phyloP scores from a whole-genome alignment of 1,140 invertebrate genomes.

The Aleiodes sp. region DNA sequence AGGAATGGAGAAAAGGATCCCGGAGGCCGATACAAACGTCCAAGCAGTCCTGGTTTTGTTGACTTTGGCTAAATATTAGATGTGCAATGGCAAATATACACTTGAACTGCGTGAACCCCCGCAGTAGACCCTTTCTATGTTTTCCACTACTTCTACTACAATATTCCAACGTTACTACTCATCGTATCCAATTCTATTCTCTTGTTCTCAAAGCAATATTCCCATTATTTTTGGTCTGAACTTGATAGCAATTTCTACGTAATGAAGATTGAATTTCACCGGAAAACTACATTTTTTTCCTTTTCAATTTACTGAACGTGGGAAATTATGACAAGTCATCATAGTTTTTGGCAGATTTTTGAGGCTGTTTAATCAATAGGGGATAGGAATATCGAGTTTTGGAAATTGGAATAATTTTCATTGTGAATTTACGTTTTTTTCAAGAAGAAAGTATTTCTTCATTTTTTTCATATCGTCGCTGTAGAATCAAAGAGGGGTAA shows the following conservation, averaged over 20 bases:
- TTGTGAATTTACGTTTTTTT: too few species aligned
- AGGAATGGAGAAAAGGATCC: slow-evolving; percentile 37
- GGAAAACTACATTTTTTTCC: too few species aligned
- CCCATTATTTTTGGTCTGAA: background rate
- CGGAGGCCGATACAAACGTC: slow-evolving; percentile 31
- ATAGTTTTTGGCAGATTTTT: too few species aligned
- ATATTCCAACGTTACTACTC: background rate
- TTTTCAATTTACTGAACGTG: too few species aligned
- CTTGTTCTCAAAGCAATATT: background rate
- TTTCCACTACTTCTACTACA: background rate
- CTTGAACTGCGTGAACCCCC: slow-evolving; percentile 49
- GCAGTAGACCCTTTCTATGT: slow-evolving; percentile 1
- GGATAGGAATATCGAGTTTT: too few species aligned
- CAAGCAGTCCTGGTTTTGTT: slow-evolving; percentile 53
- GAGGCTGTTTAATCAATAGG: too few species aligned
- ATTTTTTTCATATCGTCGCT: too few species aligned
- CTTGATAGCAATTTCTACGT: background rate
- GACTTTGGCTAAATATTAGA: slow-evolving; percentile 62
- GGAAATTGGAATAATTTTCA: too few species aligned
- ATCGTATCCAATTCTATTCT: slow-evolving; percentile 18
- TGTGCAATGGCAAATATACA: slow-evolving; percentile 61
- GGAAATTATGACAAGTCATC: too few species aligned
- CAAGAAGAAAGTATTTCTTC: too few species aligned
- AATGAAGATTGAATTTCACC: too few species aligned
- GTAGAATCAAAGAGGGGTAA: too few species aligned